Conservation (phyloP, 1,140 invertebrate genomes). For the Planococcus citri region DNA sequence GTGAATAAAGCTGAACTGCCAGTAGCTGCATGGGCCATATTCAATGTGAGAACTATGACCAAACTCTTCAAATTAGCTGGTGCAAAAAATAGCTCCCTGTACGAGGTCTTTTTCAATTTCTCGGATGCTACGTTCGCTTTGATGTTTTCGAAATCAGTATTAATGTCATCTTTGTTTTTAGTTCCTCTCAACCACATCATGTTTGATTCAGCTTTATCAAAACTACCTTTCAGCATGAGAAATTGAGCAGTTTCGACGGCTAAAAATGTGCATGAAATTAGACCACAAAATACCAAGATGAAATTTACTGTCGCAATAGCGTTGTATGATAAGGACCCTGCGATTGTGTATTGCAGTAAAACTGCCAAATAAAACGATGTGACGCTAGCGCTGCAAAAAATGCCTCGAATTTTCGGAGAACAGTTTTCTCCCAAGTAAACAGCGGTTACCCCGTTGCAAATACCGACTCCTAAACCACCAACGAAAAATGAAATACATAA, state of each 20-base stretch:
- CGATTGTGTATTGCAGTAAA: not conserved
- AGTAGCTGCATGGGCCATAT: slow-evolving; percentile 23
- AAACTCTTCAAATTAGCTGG: slow-evolving; percentile 37
- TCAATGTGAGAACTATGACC: slow-evolving; percentile 36
- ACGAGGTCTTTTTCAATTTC: slow-evolving; percentile 32
- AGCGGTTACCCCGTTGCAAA: not conserved
- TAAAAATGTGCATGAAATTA: slow-evolving; percentile 51
- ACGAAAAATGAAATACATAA: not conserved
- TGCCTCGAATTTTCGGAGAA: not conserved
- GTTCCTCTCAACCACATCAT: slow-evolving; percentile 49
- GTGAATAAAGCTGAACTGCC: slow-evolving; percentile 28
- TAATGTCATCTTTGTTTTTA: not conserved
- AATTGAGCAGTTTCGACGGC: slow-evolving; percentile 73
- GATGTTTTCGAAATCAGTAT: slow-evolving; percentile 26
- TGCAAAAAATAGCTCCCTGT: slow-evolving; percentile 36
- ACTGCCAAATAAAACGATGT: not conserved
- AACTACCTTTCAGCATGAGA: slow-evolving; percentile 44
- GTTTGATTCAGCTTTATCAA: slow-evolving; percentile 45
- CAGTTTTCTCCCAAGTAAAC: not conserved
- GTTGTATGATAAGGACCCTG: not conserved
- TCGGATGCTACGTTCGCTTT: slow-evolving; percentile 30
- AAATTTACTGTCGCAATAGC: not conserved
- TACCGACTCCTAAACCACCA: not conserved
- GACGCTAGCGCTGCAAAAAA: not conserved
- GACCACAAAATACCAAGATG: slow-evolving; percentile 44